Evolutionary conservation across 2,888 invertebrate species (phyloP).

Genomic region (Marronus borbonicus): DNA sequence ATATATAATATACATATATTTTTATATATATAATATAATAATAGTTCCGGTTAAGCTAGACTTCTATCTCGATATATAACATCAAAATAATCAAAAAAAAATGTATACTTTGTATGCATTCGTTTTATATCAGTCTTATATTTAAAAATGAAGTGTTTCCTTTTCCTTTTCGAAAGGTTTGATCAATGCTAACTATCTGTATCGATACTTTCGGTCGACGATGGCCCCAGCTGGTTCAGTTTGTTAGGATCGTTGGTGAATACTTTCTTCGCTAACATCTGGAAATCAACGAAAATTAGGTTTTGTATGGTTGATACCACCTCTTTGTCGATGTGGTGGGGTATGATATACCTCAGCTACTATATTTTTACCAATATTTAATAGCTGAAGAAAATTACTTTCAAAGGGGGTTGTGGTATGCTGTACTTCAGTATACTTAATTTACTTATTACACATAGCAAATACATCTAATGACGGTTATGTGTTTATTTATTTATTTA

Average conservation of each 20-base stretch:
- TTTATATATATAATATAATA: constrained; percentile 26
- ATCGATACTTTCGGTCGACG: constrained; percentile 49
- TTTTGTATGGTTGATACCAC: not conserved
- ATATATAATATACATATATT: constrained; percentile 13
- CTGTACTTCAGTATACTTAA: too few species aligned
- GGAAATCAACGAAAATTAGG: constrained; percentile 62
- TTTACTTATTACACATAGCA: too few species aligned
- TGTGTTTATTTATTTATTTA: too few species aligned
- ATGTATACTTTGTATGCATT: constrained; percentile 63
- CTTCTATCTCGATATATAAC: constrained; percentile 54
- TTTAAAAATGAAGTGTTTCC: constrained; percentile 47
- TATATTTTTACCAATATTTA: too few species aligned
- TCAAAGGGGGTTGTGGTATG: too few species aligned
- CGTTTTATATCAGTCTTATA: constrained; percentile 63
- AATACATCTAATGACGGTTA: too few species aligned
- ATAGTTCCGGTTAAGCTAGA: constrained; percentile 40
- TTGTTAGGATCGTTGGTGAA: constrained; percentile 87
- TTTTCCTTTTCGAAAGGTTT: constrained; percentile 22
- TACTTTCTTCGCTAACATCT: constrained; percentile 85
- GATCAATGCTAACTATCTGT: constrained; percentile 52
- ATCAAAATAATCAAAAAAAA: constrained; percentile 63
- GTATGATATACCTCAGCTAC: too few species aligned
- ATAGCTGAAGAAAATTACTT: too few species aligned
- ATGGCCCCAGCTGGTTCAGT: constrained; percentile 72
- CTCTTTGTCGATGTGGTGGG: too few species aligned